A percentile compares a stretch with the other conserved stretches of the same genome.
phyloP scores from a whole-genome alignment of 2,797 vertebrate genomes.

The Lepilemur septentrionalis region DNA sequence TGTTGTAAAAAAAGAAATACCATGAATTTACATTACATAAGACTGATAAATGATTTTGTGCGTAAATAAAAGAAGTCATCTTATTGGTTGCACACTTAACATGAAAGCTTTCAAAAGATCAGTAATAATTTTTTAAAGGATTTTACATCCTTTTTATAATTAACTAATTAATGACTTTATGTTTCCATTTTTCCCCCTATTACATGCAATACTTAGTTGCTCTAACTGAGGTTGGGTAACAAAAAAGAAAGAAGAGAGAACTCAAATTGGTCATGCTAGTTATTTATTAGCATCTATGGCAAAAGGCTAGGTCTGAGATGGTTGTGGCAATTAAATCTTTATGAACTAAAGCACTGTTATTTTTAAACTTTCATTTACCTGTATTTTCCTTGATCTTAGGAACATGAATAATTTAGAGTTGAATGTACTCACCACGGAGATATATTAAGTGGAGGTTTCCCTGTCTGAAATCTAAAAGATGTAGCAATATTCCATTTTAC shows the following conservation, averaged over 20 bases:
- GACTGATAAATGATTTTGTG: conserved; percentile 25
- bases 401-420: background rate
- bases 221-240: background rate
- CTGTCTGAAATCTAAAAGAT: background rate
- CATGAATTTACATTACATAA: conserved; percentile 23
- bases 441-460: background rate
- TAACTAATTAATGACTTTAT: background rate
- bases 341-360: background rate
- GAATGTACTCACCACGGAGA: background rate
- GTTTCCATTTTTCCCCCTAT: background rate
- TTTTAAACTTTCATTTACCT: background rate
- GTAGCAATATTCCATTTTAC: background rate
- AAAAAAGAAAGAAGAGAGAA: conserved; percentile 1
- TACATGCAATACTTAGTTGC: background rate
- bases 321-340: background rate
- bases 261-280: background rate
- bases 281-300: background rate
- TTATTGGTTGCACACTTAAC: background rate
- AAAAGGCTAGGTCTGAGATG: background rate
- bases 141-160: background rate
- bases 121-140: background rate
- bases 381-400: background rate
- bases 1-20: conserved; percentile 59
- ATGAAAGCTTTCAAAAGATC: conserved; percentile 27
- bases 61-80: conserved; percentile 32